Evolutionary conservation across 2,797 vertebrate species (phyloP).

Genomic region (Helarctos malayanus): DNA sequence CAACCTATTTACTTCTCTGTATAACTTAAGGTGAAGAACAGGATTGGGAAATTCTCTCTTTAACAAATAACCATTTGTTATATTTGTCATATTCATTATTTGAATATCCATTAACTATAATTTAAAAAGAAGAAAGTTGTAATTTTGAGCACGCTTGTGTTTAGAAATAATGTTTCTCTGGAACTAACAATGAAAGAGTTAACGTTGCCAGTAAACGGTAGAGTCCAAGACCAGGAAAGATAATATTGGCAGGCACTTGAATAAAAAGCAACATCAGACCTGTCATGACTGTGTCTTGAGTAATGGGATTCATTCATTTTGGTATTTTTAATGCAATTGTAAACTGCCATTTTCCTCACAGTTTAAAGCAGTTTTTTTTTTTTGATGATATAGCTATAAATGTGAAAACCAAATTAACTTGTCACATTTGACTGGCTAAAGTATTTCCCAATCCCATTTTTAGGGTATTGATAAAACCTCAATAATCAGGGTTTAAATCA

Average conservation of each 20-base stretch:
- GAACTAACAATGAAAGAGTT: slow-evolving; percentile 66
- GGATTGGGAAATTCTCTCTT: background rate
- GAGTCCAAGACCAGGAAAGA: background rate
- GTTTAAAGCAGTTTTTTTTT: background rate
- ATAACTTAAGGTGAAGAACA: background rate
- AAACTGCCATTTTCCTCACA: slow-evolving; percentile 8
- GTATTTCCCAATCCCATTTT: slow-evolving; percentile 55
- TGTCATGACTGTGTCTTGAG: slow-evolving; percentile 35
- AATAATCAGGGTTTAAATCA: slow-evolving; percentile 61
- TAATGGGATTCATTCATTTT: slow-evolving; percentile 59
- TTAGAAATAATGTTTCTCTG: slow-evolving; percentile 52
- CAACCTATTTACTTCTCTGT: background rate
- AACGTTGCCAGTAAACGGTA: slow-evolving; percentile 25
- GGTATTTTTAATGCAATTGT: slow-evolving; percentile 66
- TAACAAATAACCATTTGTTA: background rate
- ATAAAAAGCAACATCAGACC: slow-evolving; percentile 67
- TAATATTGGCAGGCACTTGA: background rate
- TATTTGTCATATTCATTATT: background rate
- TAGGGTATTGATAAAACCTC: slow-evolving; percentile 66
- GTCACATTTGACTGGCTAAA: slow-evolving; percentile 67
- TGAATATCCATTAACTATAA: background rate
- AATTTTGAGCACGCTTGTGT: slow-evolving; percentile 26
- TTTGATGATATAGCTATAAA: slow-evolving; percentile 63
- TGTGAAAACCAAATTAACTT: slow-evolving; percentile 72
- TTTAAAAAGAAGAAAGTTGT: slow-evolving; percentile 39